Percentiles rank a stretch among this genome's conserved stretches.
These are phyloP conservation scores for Neodon shergylaensis DNA, from an alignment of 2,113 vertebrate genomes.

Conservation along the genomic window DNA sequence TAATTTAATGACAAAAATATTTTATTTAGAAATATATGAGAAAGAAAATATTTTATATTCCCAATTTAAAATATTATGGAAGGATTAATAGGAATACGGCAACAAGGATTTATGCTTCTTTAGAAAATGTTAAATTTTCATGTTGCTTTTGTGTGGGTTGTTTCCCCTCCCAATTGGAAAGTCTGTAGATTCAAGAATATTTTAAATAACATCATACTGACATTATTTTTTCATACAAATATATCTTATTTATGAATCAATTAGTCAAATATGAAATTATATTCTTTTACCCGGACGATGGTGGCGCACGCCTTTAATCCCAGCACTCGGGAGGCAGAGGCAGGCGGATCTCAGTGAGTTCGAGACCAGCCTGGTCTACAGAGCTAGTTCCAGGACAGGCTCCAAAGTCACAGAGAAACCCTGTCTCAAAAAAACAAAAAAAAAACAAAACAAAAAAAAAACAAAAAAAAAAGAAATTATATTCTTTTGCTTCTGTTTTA, in stretches of 20 bases:
- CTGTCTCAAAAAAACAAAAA: too few relatives aligned
- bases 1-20: neutral
- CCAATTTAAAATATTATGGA: neutral
- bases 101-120: neutral
- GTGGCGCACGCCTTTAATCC: too few relatives aligned
- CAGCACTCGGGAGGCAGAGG: too few relatives aligned
- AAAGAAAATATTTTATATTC: neutral
- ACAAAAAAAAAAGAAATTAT: too few relatives aligned
- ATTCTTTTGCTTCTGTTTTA: neutral
- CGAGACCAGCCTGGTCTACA: too few relatives aligned
- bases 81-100: neutral
- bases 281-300: too few relatives aligned
- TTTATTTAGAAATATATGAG: neutral
- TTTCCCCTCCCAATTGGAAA: rapidly evolving
- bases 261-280: neutral
- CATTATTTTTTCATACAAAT: neutral
- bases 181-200: neutral
- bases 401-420: too few relatives aligned
- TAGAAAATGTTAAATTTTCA: neutral
- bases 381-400: too few relatives aligned
- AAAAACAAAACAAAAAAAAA: too few relatives aligned
- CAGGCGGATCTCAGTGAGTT: too few relatives aligned
- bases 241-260: neutral
- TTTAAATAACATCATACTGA: neutral
- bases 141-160: neutral